Evolutionary conservation across 2,113 vertebrate genomes (phyloP).

Genomic region (Paralichthys olivaceus): DNA sequence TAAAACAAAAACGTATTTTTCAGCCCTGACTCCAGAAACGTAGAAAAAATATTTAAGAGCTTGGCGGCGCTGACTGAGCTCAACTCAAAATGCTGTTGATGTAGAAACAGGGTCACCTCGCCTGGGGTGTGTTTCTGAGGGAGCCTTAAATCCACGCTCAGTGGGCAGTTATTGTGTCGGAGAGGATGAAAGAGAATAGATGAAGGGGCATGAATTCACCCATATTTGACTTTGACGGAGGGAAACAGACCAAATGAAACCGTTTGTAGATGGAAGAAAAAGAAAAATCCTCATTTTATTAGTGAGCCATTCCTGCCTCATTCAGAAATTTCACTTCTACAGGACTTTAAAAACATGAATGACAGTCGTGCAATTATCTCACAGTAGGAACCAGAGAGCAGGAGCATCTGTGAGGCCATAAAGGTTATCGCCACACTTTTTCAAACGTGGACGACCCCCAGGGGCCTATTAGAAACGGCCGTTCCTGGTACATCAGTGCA

Average conservation of each 20-base stretch:
- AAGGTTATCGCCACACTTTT: slow-evolving; percentile 13
- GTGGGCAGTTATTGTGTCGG: not conserved
- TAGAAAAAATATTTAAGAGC: not conserved
- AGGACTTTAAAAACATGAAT: not conserved
- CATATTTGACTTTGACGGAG: not conserved
- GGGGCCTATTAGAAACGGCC: not conserved
- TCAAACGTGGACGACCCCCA: not conserved
- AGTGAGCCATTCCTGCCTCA: not conserved
- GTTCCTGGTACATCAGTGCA: not conserved
- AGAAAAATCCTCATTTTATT: not conserved
- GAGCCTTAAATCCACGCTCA: not conserved
- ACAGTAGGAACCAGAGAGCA: not conserved
- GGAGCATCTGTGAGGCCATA: slow-evolving; percentile 18
- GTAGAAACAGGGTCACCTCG: slow-evolving; percentile 15
- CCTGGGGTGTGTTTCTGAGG: not conserved
- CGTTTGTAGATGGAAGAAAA: not conserved
- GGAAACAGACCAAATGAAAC: not conserved
- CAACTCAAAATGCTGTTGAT: not conserved
- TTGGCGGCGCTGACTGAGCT: not conserved
- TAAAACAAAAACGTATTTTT: not conserved
- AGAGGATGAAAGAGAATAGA: not conserved
- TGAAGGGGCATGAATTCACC: slow-evolving; percentile 1
- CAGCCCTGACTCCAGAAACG: not conserved
- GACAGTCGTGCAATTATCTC: not conserved
- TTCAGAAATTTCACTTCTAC: not conserved